These are phyloP conservation scores for Poecile montanus DNA, from an alignment of 2,797 vertebrate genomes.

Conservation along the genomic window DNA sequence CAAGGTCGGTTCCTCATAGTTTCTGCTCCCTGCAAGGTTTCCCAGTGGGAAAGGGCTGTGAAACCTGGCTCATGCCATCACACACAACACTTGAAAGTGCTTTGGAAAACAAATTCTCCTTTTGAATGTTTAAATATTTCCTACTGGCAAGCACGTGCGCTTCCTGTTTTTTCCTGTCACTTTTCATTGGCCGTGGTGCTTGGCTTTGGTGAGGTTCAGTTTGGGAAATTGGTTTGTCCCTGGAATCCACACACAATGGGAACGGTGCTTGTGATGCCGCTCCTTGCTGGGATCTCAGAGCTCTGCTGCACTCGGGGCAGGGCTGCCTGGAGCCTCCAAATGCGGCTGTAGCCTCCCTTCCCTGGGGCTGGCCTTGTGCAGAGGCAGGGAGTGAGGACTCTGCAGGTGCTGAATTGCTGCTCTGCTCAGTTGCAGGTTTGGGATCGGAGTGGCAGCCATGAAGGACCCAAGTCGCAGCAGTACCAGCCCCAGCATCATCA, in stretches of 20 bases:
- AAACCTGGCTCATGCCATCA: fast-evolving
- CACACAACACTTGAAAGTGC: not conserved
- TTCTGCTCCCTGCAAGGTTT: not conserved
- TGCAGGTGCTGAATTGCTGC: not conserved
- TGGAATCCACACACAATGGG: fast-evolving
- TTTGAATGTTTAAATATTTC: not conserved
- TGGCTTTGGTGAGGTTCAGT: not conserved
- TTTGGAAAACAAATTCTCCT: not conserved
- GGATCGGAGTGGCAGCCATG: conserved; percentile 75
- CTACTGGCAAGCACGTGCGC: fast-evolving
- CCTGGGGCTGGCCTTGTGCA: not conserved
- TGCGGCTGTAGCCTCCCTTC: not conserved
- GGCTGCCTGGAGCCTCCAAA: not conserved
- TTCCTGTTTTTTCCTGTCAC: not conserved
- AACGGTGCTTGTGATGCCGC: fast-evolving
- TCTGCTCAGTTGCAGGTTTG: conserved; percentile 22
- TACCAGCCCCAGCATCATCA: conserved; percentile 81
- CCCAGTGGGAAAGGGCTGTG: not conserved
- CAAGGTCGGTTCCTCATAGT: fast-evolving
- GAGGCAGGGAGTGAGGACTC: not conserved
- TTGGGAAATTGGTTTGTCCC: not conserved
- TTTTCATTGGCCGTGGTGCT: not conserved
- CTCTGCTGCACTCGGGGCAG: fast-evolving
- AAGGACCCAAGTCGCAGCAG: conserved; percentile 87
- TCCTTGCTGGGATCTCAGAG: not conserved